Evolutionary conservation across 2,888 invertebrate genomes (phyloP), one percentile per base, ranked within the genome.

Genomic region (Tillus elongatus): DNA sequence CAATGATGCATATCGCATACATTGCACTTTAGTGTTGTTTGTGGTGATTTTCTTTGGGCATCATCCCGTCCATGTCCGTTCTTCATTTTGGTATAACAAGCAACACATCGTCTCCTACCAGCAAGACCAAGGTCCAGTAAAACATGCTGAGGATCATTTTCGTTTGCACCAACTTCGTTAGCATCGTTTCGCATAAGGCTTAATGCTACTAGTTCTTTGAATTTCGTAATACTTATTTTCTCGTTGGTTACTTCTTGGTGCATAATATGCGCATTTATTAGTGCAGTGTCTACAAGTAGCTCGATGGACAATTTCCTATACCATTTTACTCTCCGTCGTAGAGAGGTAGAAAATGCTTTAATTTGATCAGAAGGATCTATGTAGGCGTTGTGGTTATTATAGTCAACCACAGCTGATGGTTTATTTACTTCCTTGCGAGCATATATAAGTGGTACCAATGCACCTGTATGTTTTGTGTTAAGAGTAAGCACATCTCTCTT

Each of bases 351-450:
- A 31, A 50, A 47, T 13, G 48, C 28, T 28, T 49, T 46, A 36
- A 50, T 47, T 42, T 56, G 57, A 32, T 58, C 50, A 3, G 52
- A 54, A 13, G 51, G 15, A 39, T 57, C 50, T 26, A 58, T 51
- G 35, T 44, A 51, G 9, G 44, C 16, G 43, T 55, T 53, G 30
- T 35, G 31, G 33, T 41, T 43, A 45, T 54, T 55, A 35, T 60
- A 54, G 27, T 43, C 51, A 24, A 46, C 30, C 24, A 56, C 36
- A 24, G 44, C 43, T 41, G 41, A 37, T 12, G 47, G 48, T 43
- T 49, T 47, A 33, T 41, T n/a, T 13, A 12, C 33, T 31, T 41
- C 35, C 29, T 47, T 44, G 24, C 42, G 40, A 28, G 40, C 40
- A 40, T 41, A 41, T 33, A 33, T 41, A 4, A 50, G 42, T 31